phyloP scores from a whole-genome alignment of 2,888 invertebrate genomes.

The Luffia ferchaultella region DNA sequence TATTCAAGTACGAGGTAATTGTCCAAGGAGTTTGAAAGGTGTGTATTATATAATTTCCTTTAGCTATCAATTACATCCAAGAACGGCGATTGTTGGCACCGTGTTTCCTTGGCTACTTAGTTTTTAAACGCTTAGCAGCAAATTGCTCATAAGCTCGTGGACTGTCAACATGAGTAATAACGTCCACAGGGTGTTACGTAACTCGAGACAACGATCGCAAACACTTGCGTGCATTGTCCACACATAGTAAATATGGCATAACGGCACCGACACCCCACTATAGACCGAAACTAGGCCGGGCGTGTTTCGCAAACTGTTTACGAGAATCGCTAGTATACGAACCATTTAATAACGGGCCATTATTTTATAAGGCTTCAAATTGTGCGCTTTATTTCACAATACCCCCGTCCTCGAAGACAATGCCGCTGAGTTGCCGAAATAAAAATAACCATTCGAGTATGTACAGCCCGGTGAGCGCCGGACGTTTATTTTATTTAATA shows the following conservation, averaged over 20 bases:
- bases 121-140: too few species aligned
- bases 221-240: constrained; percentile 1
- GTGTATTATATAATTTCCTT: too few species aligned
- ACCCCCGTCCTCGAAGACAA: background rate
- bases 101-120: too few species aligned
- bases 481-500: constrained; percentile 33
- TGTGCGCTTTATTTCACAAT: background rate
- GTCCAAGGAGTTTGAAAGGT: too few species aligned
- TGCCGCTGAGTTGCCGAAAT: background rate
- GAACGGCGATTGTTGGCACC: too few species aligned
- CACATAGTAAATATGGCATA: constrained; percentile 2
- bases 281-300: background rate
- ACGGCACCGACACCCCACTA: background rate
- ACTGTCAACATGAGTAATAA: too few species aligned
- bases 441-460: background rate
- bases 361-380: background rate
- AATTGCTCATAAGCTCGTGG: too few species aligned
- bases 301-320: background rate
- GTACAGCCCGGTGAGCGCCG: constrained; percentile 31
- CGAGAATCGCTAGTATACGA: background rate
- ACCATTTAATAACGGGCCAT: background rate
- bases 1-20: too few species aligned
- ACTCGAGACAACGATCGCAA: constrained; percentile 4
- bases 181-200: constrained; percentile 3
- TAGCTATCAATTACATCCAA: too few species aligned